A percentile compares a stretch with the other conserved stretches of the same genome.
These are phyloP conservation scores for Portevinia maculata DNA, from an alignment of 2,888 invertebrate genomes.

Conservation along the genomic window DNA sequence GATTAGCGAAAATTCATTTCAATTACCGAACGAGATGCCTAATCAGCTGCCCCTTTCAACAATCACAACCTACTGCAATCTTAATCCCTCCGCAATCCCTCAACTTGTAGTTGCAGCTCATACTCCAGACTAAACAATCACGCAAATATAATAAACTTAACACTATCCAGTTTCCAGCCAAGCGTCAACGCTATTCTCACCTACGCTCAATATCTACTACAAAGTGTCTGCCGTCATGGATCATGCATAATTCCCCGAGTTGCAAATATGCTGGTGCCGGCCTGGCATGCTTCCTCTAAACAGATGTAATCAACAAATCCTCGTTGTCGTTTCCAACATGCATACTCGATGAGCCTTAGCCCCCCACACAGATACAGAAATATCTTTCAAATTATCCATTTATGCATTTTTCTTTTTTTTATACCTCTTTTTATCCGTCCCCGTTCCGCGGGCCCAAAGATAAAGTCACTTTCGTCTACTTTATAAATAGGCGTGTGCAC, in stretches of 20 bases:
- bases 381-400: slow-evolving; percentile 39
- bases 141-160: slow-evolving; percentile 17
- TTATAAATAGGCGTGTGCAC: slow-evolving; percentile 31
- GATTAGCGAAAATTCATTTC: too few relatives aligned
- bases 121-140: slow-evolving; percentile 17
- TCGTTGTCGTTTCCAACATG: slow-evolving; percentile 11
- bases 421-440: slow-evolving; percentile 9
- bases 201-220: slow-evolving; percentile 25
- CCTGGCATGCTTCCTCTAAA: slow-evolving; percentile 11
- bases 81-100: not conserved
- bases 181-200: slow-evolving; percentile 49
- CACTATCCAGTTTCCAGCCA: slow-evolving; percentile 30
- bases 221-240: slow-evolving; percentile 15
- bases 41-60: too few relatives aligned
- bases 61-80: too few relatives aligned
- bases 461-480: not conserved
- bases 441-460: not conserved
- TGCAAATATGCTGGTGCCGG: slow-evolving; percentile 38
- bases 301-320: slow-evolving; percentile 44
- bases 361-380: slow-evolving; percentile 16
- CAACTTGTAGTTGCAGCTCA: not conserved
- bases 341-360: slow-evolving; percentile 21
- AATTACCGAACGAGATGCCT: too few relatives aligned
- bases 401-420: slow-evolving; percentile 17
- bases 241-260: slow-evolving; percentile 34